A percentile compares a stretch with the other conserved stretches of the same genome.
Evolutionary conservation across 1,140 invertebrate genomes (phyloP).

Genomic region (Drosophila mojavensis): DNA sequence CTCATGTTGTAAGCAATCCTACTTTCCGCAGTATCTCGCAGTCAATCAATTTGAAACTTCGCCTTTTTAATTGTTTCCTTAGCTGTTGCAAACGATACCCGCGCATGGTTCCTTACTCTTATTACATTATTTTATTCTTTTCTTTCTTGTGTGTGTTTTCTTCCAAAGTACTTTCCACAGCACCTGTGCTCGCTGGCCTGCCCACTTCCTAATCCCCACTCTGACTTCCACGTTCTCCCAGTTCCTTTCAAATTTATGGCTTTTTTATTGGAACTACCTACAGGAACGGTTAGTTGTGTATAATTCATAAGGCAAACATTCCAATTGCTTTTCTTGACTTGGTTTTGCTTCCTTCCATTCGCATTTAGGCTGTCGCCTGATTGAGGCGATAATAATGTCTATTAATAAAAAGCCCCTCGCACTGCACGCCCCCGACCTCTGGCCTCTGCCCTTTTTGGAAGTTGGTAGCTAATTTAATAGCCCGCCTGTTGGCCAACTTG

Average conservation of each 20-base stretch:
- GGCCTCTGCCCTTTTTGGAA: background rate
- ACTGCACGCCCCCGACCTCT: background rate
- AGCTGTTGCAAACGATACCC: constrained; percentile 47
- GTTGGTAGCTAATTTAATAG: constrained; percentile 48
- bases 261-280: constrained; percentile 28
- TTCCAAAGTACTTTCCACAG: constrained; percentile 21
- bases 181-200: constrained; percentile 14
- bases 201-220: constrained; percentile 6
- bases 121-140: constrained; percentile 10
- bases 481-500: constrained; percentile 6
- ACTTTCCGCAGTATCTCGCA: constrained; percentile 4
- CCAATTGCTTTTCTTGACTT: constrained; percentile 24
- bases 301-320: constrained; percentile 69
- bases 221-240: background rate
- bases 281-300: constrained; percentile 48
- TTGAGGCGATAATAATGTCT: constrained; percentile 62
- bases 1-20: too few species aligned
- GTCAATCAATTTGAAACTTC: background rate
- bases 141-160: constrained; percentile 15
- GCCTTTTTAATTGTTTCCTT: constrained; percentile 32
- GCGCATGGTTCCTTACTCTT: constrained; percentile 56
- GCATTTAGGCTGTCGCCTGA: constrained; percentile 18
- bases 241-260: constrained; percentile 2
- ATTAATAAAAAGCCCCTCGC: constrained; percentile 48
- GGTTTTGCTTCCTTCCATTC: constrained; percentile 14